phyloP scores from a whole-genome alignment of 2,797 vertebrate species.

The Mustela erminea region DNA sequence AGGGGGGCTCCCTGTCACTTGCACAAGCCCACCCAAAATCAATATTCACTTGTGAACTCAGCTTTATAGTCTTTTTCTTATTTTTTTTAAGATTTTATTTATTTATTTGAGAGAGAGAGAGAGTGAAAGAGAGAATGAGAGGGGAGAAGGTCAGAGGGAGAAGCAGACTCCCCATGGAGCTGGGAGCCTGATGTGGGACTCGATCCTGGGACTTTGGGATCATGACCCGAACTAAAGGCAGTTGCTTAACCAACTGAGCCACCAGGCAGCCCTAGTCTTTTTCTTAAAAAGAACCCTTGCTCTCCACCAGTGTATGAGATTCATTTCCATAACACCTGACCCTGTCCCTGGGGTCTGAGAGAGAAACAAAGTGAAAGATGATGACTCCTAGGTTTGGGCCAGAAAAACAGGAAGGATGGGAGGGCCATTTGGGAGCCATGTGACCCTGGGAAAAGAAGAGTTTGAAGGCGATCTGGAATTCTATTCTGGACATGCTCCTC shows the following conservation, averaged over 20 bases:
- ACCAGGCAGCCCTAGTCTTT: neutral
- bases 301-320: neutral
- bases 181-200: too few species aligned
- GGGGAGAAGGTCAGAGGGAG: too few species aligned
- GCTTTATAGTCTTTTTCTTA: neutral
- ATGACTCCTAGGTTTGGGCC: neutral
- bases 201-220: too few species aligned
- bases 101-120: too few species aligned
- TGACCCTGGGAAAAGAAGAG: neutral
- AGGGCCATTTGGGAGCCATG: neutral
- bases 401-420: neutral
- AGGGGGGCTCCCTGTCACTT: neutral
- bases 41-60: neutral
- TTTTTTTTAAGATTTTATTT: too few species aligned
- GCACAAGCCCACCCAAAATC: neutral
- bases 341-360: neutral
- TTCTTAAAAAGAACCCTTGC: neutral
- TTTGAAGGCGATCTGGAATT: neutral
- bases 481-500: neutral
- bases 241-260: too few species aligned
- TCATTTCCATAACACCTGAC: neutral
- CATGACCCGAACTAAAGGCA: too few species aligned
- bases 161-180: too few species aligned
- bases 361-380: neutral
- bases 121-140: too few species aligned